These are phyloP conservation scores for Rhizoglyphus robini DNA, from an alignment of 1,140 invertebrate genomes.

Conservation along the genomic window DNA sequence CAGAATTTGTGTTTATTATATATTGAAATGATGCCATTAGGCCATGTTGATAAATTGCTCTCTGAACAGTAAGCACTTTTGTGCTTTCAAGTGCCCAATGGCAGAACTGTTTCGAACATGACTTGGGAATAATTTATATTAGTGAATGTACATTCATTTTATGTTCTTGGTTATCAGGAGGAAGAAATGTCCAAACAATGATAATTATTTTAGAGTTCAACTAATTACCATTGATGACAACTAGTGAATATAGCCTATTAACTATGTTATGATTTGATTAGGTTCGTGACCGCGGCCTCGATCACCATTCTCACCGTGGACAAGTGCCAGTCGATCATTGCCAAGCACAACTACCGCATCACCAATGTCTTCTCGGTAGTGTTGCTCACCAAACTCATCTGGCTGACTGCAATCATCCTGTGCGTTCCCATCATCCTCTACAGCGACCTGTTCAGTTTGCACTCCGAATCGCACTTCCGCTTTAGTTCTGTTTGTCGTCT, in stretches of 20 bases:
- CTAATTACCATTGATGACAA: background rate
- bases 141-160: too few relatives aligned
- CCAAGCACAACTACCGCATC: background rate
- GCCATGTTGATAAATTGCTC: too few relatives aligned
- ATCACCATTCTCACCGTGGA: conserved; percentile 1
- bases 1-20: too few relatives aligned
- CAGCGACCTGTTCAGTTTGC: background rate
- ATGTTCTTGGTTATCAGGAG: too few relatives aligned
- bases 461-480: background rate
- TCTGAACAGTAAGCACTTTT: too few relatives aligned
- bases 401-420: background rate
- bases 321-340: conserved; percentile 1
- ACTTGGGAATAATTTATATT: too few relatives aligned
- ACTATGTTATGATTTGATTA: background rate
- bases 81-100: too few relatives aligned
- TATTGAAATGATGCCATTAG: too few relatives aligned
- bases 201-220: too few relatives aligned
- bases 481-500: background rate
- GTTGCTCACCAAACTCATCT: background rate
- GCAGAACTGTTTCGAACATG: too few relatives aligned
- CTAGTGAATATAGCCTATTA: background rate
- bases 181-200: too few relatives aligned
- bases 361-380: background rate
- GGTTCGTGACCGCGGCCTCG: background rate
- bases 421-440: background rate